A percentile compares a stretch with the other conserved stretches of the same genome.
Conservation (phyloP, 2,113 vertebrate genomes). For the Tachycineta bicolor region DNA sequence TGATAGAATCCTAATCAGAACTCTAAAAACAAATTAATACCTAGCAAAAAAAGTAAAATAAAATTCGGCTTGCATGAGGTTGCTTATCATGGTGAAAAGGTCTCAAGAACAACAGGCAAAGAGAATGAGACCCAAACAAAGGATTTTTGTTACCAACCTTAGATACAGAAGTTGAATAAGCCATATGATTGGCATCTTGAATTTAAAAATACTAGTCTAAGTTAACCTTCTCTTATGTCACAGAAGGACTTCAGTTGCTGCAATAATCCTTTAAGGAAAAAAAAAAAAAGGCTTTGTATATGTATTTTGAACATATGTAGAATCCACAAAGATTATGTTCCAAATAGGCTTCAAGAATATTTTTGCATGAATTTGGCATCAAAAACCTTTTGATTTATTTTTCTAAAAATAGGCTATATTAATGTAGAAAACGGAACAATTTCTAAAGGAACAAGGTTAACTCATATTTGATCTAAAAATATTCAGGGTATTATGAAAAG, state of each 20-base stretch:
- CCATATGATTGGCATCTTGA: not conserved
- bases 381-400: not conserved
- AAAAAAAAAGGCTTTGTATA: not conserved
- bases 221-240: not conserved
- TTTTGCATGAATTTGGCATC: not conserved
- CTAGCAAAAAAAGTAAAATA: not conserved
- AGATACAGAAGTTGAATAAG: not conserved
- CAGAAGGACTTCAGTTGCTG: not conserved
- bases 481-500: not conserved
- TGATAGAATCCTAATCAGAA: not conserved
- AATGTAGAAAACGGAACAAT: not conserved
- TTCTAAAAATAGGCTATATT: not conserved
- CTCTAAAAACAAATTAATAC: not conserved
- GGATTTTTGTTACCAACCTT: not conserved
- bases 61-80: not conserved
- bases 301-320: not conserved
- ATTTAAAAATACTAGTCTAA: not conserved
- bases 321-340: not conserved
- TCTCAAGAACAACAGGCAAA: not conserved
- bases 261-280: not conserved
- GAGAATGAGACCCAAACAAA: not conserved
- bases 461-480: not conserved
- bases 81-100: not conserved
- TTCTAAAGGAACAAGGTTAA: not conserved
- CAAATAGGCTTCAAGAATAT: not conserved